These are phyloP conservation scores for Morphnarchus princeps DNA, from an alignment of 2,113 vertebrate species.

Conservation along the genomic window DNA sequence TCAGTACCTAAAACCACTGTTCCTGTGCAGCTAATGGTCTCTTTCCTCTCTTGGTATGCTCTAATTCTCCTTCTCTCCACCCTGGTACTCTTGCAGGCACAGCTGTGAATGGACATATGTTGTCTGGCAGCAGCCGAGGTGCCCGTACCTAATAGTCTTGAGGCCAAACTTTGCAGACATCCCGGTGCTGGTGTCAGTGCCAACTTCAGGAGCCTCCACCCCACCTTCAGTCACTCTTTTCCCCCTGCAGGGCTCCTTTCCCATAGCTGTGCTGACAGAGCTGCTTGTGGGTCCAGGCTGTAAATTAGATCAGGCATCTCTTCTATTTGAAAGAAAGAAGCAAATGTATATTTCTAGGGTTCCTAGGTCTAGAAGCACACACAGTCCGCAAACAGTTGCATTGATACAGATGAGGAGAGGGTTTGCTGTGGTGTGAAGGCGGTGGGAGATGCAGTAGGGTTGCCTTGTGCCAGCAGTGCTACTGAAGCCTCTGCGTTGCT, in stretches of 20 bases:
- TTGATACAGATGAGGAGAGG: neutral
- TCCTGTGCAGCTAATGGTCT: neutral
- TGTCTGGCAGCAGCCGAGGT: neutral
- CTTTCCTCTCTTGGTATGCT: neutral
- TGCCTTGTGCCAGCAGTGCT: neutral
- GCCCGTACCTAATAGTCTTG: neutral
- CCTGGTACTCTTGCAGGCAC: neutral
- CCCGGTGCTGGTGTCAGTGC: neutral
- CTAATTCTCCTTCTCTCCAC: neutral
- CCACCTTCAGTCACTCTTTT: neutral
- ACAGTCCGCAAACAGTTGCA: no score
- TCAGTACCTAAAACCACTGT: neutral
- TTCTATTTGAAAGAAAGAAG: neutral
- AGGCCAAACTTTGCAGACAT: neutral
- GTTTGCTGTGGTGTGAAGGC: neutral
- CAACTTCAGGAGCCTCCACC: neutral
- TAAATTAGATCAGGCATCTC: neutral
- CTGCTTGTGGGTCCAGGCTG: rapidly evolving
- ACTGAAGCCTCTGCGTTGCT: neutral
- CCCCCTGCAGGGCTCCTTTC: neutral
- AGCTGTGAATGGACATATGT: neutral
- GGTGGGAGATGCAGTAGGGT: neutral
- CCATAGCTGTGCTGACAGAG: neutral
- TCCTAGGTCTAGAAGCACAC: neutral
- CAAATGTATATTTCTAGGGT: neutral